Evolutionary conservation across 2,888 invertebrate genomes (phyloP).

Genomic region (Ornithoptera alexandrae): DNA sequence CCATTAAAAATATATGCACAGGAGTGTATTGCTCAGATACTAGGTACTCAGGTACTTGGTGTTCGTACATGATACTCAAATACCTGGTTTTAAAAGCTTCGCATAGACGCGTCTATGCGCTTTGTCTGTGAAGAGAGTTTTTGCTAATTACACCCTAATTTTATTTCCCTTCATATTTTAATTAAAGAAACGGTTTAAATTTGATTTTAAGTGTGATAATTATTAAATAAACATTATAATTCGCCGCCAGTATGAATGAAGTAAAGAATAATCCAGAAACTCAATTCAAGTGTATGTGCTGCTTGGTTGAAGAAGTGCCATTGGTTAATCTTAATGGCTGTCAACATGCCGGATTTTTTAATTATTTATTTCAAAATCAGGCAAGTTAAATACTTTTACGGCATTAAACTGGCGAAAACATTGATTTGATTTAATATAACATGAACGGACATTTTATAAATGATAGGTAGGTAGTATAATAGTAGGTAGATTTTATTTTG

Average conservation of each 20-base stretch:
- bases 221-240: too few species aligned
- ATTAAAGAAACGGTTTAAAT: neutral
- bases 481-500: neutral
- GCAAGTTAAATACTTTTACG: slow-evolving; percentile 22
- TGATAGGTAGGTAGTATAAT: neutral
- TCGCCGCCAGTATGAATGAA: slow-evolving; percentile 5
- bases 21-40: too few species aligned
- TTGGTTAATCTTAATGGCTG: slow-evolving; percentile 22
- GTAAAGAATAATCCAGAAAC: neutral
- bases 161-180: too few species aligned
- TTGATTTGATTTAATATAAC: neutral
- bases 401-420: neutral
- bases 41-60: too few species aligned
- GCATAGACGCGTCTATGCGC: too few species aligned
- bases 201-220: neutral
- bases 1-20: too few species aligned
- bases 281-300: slow-evolving; percentile 17
- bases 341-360: slow-evolving; percentile 15
- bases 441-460: neutral
- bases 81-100: too few species aligned
- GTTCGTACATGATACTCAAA: too few species aligned
- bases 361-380: slow-evolving; percentile 31
- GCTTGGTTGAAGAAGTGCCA: neutral
- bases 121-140: too few species aligned
- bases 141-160: too few species aligned